Evolutionary conservation across 2,113 vertebrate genomes (phyloP).

Genomic region (Capreolus pygargus): DNA sequence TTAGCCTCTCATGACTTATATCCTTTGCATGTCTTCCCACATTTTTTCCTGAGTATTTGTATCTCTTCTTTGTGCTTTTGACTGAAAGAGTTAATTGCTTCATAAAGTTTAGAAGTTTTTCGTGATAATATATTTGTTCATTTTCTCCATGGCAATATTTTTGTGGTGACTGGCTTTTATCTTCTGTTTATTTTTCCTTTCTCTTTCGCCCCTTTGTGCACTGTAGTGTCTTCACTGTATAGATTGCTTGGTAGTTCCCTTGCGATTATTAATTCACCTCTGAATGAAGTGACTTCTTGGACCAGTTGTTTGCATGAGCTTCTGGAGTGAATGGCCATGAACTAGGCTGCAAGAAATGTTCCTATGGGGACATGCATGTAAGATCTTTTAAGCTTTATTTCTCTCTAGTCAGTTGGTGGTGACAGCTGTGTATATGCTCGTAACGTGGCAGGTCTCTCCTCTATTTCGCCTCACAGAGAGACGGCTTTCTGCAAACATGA

Average conservation of each 20-base stretch:
- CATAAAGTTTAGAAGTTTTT: neutral
- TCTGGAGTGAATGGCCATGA: neutral
- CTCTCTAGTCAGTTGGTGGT: neutral
- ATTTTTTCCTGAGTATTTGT: neutral
- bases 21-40: neutral
- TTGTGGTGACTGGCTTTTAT: neutral
- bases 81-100: slow-evolving; percentile 30
- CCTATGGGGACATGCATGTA: neutral
- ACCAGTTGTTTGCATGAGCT: neutral
- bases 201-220: neutral
- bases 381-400: neutral
- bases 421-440: neutral
- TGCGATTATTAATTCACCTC: neutral
- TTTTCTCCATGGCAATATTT: neutral
- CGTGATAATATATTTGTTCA: neutral
- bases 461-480: neutral
- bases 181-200: neutral
- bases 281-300: neutral
- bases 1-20: neutral
- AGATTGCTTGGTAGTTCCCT: neutral
- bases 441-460: neutral
- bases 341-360: neutral
- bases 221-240: neutral
- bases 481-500: neutral
- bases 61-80: slow-evolving; percentile 2